phyloP scores from a whole-genome alignment of 2,797 vertebrate species.

The Lycodopsis pacificus region DNA sequence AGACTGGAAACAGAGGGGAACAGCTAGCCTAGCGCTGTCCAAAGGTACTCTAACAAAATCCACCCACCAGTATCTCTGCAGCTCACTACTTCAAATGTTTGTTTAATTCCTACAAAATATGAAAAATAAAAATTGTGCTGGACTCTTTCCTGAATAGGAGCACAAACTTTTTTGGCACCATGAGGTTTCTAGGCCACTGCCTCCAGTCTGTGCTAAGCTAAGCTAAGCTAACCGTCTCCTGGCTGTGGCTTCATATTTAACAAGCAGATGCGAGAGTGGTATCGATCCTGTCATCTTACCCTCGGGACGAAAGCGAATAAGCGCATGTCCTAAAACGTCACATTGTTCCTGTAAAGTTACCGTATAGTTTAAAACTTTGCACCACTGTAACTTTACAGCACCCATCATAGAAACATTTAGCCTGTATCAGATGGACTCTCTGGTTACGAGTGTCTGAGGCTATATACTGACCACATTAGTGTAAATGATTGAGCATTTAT shows the following conservation, averaged over 20 bases:
- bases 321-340: background rate
- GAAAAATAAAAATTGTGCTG: background rate
- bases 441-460: slow-evolving; percentile 22
- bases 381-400: slow-evolving; percentile 21
- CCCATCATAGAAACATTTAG: slow-evolving; percentile 36
- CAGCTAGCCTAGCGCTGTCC: background rate
- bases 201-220: slow-evolving; percentile 1
- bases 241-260: background rate
- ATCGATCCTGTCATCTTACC: background rate
- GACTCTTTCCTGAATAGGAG: background rate
- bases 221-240: background rate
- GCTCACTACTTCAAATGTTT: background rate
- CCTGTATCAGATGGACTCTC: background rate
- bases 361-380: background rate
- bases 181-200: background rate
- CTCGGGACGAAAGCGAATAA: background rate
- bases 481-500: slow-evolving; percentile 35
- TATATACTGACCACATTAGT: slow-evolving; percentile 17
- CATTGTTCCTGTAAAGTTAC: slow-evolving; percentile 1
- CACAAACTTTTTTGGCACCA: background rate
- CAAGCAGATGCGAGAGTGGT: background rate
- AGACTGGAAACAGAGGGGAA: background rate
- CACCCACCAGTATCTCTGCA: background rate
- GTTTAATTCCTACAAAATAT: background rate
- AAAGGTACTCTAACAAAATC: background rate